Conservation (phyloP, 2,888 invertebrate species). For the Sturmia bella region DNA sequence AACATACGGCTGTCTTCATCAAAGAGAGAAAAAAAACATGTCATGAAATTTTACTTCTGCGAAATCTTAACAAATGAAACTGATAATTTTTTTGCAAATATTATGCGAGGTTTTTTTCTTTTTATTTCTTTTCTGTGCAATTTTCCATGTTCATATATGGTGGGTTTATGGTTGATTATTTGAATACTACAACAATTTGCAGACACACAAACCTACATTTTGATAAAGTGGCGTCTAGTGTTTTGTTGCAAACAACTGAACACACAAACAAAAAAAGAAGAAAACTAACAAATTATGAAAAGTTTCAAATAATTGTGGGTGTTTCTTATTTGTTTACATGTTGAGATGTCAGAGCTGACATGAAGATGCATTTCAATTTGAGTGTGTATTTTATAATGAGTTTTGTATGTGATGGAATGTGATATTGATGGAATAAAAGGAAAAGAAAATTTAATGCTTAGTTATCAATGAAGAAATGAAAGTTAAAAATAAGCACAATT, state of each 20-base stretch:
- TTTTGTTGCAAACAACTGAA: conserved; percentile 6
- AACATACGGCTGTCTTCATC: conserved; percentile 35
- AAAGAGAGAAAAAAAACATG: conserved; percentile 27
- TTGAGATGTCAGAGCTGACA: conserved; percentile 25
- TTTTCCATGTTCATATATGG: conserved; percentile 25
- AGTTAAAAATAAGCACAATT: neutral
- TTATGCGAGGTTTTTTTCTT: conserved; percentile 13
- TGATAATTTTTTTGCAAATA: conserved; percentile 44
- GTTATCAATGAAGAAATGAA: neutral
- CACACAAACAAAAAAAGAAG: neutral
- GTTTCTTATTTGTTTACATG: conserved; percentile 15
- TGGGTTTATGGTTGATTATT: conserved; percentile 41
- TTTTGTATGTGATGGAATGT: conserved; percentile 30
- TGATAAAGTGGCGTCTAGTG: conserved; percentile 30
- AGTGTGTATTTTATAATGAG: conserved; percentile 38
- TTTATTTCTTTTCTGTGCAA: neutral
- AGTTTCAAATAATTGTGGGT: conserved; percentile 52
- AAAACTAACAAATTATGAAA: conserved; percentile 47
- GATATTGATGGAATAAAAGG: neutral
- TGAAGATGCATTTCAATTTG: conserved; percentile 54
- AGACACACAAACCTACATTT: conserved; percentile 13
- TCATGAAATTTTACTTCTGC: conserved; percentile 40
- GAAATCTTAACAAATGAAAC: conserved; percentile 38
- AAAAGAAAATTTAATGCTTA: too few species aligned
- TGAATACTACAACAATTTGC: conserved; percentile 32